Conservation (phyloP, 2,888 invertebrate species). For the Leucophenga montana region DNA sequence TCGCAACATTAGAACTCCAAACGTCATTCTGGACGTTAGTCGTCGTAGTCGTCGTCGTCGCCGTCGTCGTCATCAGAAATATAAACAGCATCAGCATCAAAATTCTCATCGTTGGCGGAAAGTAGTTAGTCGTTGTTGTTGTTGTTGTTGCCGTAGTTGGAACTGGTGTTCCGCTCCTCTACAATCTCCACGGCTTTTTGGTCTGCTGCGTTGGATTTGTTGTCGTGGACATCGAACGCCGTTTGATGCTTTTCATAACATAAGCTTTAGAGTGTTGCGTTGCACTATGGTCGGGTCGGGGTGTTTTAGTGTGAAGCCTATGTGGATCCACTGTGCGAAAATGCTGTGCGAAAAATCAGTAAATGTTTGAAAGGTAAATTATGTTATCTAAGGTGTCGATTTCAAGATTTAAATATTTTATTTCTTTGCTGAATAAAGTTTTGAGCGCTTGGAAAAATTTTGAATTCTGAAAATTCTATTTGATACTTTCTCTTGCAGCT, state of each 20-base stretch:
- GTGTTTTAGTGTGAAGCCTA: no score
- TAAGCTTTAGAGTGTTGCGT: slow-evolving; percentile 40
- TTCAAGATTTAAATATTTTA: no score
- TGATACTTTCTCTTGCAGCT: no score
- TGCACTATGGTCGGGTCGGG: background rate
- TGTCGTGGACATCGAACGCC: slow-evolving; percentile 57
- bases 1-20: no score
- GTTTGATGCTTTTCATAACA: slow-evolving; percentile 59
- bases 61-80: slow-evolving; percentile 34
- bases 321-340: background rate
- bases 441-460: no score
- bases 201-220: slow-evolving; percentile 43
- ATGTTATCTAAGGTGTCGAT: no score
- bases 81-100: slow-evolving; percentile 39
- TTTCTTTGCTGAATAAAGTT: no score
- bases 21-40: slow-evolving; percentile 37
- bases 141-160: slow-evolving; percentile 33
- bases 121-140: slow-evolving; percentile 28
- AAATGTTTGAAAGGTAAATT: background rate
- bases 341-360: background rate
- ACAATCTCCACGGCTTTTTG: background rate
- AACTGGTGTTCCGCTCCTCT: slow-evolving; percentile 15
- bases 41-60: slow-evolving; percentile 40
- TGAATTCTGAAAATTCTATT: no score
- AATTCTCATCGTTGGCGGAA: slow-evolving; percentile 36